These are phyloP conservation scores for Eupeodes latifasciatus DNA, from an alignment of 2,888 invertebrate genomes.

Conservation along the genomic window DNA sequence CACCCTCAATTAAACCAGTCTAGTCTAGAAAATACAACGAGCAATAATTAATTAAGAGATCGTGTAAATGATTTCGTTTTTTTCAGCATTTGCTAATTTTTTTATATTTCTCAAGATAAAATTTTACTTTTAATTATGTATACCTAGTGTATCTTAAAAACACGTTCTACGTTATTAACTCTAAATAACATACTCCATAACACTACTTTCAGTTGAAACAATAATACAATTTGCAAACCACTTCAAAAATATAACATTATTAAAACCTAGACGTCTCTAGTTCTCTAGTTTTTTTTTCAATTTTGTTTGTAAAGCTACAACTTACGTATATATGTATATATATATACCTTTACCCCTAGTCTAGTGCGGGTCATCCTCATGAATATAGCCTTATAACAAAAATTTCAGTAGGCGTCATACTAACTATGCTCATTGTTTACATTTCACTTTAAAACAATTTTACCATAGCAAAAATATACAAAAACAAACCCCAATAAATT, in stretches of 20 bases:
- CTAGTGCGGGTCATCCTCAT: background rate
- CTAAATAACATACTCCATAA: conserved; percentile 11
- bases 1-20: no score
- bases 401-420: conserved; percentile 63
- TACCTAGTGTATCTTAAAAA: background rate
- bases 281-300: background rate
- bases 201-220: conserved; percentile 38
- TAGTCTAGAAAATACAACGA: no score
- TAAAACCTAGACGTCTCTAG: conserved; percentile 10
- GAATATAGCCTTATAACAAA: background rate
- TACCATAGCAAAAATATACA: conserved; percentile 60
- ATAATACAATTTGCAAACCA: conserved; percentile 28
- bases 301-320: background rate
- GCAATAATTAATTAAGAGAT: conserved; percentile 39
- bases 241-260: background rate
- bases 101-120: conserved; percentile 12
- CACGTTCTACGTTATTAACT: conserved; percentile 39
- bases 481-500: conserved; percentile 73
- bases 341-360: background rate
- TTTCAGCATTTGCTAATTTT: conserved; percentile 16
- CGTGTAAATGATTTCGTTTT: conserved; percentile 56
- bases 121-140: conserved; percentile 27
- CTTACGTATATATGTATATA: background rate
- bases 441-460: conserved; percentile 75
- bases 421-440: conserved; percentile 69